phyloP scores from a whole-genome alignment of 2,888 invertebrate genomes.

The Stenotaenia linearis region DNA sequence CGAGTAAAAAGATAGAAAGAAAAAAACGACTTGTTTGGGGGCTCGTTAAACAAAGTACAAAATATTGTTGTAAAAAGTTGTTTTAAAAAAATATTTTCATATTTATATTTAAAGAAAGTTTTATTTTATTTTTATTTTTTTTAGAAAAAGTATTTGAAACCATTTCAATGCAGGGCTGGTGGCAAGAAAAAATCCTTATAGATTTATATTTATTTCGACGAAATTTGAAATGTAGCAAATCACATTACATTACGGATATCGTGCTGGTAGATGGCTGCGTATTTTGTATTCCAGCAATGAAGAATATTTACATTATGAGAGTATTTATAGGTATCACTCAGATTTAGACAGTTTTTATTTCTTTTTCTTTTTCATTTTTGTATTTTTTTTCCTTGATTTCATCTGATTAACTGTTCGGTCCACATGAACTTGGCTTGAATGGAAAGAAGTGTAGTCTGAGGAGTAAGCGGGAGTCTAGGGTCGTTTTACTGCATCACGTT shows the following conservation, averaged over 20 bases:
- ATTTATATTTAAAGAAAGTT: background rate
- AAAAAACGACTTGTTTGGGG: background rate
- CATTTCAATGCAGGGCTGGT: background rate
- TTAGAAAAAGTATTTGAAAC: background rate
- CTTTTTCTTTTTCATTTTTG: background rate
- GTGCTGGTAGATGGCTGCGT: background rate
- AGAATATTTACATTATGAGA: background rate
- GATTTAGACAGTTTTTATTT: background rate
- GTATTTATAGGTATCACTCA: background rate
- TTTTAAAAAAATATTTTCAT: background rate
- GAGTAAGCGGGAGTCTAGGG: conserved; percentile 10
- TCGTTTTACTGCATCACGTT: conserved; percentile 14
- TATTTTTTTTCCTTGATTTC: background rate
- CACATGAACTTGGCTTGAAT: conserved; percentile 10
- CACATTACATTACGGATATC: background rate
- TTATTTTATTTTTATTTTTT: too few species aligned
- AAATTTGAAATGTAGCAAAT: background rate
- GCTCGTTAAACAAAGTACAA: background rate
- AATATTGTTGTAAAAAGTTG: too few species aligned
- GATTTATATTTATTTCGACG: background rate
- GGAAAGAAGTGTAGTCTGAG: conserved; percentile 2
- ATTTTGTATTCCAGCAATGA: background rate
- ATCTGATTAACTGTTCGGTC: background rate
- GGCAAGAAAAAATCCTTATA: background rate
- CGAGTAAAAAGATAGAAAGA: background rate